A percentile compares a stretch with the other conserved stretches of the same genome.
phyloP scores from a whole-genome alignment of 2,797 vertebrate genomes.

The Smutsia gigantea region DNA sequence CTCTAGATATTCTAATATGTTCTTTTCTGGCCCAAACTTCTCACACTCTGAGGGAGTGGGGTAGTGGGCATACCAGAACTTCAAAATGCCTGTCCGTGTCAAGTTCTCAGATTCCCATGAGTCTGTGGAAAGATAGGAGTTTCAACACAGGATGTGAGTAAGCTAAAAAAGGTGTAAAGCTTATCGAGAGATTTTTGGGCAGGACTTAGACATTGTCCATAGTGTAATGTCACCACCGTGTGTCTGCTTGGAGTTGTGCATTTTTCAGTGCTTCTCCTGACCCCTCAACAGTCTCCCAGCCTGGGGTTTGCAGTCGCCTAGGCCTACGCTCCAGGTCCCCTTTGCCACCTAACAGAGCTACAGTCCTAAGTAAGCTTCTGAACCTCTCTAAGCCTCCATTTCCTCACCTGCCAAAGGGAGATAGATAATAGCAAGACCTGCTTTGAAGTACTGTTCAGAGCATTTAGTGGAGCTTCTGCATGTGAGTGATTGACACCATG shows the following conservation, averaged over 20 bases:
- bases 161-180: background rate
- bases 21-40: background rate
- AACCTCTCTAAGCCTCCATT: background rate
- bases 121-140: background rate
- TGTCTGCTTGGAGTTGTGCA: background rate
- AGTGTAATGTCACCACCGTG: background rate
- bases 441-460: background rate
- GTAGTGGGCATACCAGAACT: background rate
- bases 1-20: background rate
- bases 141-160: background rate
- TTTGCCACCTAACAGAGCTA: too few species aligned
- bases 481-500: background rate
- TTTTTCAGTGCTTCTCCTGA: background rate
- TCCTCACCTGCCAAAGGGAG: background rate
- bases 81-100: background rate
- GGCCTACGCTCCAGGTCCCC: background rate
- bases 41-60: background rate
- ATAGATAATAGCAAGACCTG: background rate
- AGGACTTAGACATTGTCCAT: background rate
- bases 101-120: background rate
- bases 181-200: background rate
- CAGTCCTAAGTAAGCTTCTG: background rate
- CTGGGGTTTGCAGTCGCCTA: background rate
- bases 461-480: background rate
- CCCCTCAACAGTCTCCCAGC: background rate